A percentile compares a stretch with the other conserved stretches of the same genome.
These are phyloP conservation scores for Mesoligia furuncula DNA, from an alignment of 2,888 invertebrate genomes.

Conservation along the genomic window DNA sequence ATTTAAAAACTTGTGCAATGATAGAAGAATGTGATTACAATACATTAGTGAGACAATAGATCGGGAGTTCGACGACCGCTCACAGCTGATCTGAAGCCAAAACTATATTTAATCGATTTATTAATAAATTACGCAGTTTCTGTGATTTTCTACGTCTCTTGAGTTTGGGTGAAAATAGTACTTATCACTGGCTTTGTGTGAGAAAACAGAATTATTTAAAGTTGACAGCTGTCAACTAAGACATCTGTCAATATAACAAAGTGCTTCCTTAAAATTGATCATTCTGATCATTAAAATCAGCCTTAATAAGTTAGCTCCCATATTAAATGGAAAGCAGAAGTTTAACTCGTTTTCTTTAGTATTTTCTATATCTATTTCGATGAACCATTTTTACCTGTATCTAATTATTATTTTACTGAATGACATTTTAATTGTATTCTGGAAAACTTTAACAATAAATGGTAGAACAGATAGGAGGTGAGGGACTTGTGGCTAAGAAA, in stretches of 20 bases:
- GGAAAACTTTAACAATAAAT: no score
- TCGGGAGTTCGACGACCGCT: slow-evolving; percentile 57
- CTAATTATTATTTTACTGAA: background rate
- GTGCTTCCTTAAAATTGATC: background rate
- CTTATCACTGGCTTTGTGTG: background rate
- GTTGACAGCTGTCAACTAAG: slow-evolving; percentile 2
- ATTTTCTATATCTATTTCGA: background rate
- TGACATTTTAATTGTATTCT: background rate
- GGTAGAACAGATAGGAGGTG: no score
- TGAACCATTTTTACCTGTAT: background rate
- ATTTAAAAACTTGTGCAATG: slow-evolving; percentile 67
- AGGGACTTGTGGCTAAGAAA: no score
- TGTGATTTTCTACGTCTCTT: slow-evolving; percentile 22
- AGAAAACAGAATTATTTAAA: background rate
- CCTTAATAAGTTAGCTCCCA: slow-evolving; percentile 8
- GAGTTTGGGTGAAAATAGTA: slow-evolving; percentile 15
- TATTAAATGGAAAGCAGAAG: slow-evolving; percentile 5
- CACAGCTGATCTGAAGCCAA: slow-evolving; percentile 67
- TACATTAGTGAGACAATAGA: slow-evolving; percentile 67
- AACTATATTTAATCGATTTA: slow-evolving; percentile 54
- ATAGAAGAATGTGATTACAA: slow-evolving; percentile 65
- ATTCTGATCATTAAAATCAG: slow-evolving; percentile 5
- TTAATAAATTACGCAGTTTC: slow-evolving; percentile 34
- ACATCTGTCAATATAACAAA: background rate
- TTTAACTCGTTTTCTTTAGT: background rate